Percentiles rank a stretch among this genome's conserved stretches.
Conservation (phyloP, 2,888 invertebrate species). For the Philonicus albiceps region DNA sequence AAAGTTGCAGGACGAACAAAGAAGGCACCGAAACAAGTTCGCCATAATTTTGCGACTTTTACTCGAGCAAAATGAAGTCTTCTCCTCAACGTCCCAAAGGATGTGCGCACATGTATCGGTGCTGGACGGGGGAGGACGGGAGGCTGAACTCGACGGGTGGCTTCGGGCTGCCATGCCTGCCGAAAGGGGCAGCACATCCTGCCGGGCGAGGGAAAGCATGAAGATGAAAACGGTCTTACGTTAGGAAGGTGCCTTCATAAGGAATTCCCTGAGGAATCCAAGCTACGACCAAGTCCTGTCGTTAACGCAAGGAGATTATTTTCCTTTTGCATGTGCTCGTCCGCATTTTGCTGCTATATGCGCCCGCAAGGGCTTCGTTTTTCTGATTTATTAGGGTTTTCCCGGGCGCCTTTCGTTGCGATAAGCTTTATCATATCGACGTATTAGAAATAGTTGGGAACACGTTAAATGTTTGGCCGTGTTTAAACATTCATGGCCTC, state of each 20-base stretch:
- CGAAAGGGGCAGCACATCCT: neutral
- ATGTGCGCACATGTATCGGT: neutral
- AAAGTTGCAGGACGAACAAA: conserved; percentile 30
- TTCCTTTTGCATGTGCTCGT: conserved; percentile 35
- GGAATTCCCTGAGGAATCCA: conserved; percentile 48
- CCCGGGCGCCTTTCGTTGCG: neutral
- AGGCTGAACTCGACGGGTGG: neutral
- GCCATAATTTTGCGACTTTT: conserved; percentile 42
- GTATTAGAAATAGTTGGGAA: conserved; percentile 27
- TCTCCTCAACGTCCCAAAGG: neutral
- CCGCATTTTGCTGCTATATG: conserved; percentile 20
- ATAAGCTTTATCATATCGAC: conserved; percentile 40
- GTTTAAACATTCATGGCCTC: conserved; percentile 7
- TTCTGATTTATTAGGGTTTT: conserved; percentile 47
- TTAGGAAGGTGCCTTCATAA: conserved; percentile 43
- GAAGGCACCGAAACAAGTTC: conserved; percentile 39
- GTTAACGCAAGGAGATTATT: conserved; percentile 46
- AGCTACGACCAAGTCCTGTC: conserved; percentile 48
- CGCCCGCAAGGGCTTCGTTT: conserved; percentile 44
- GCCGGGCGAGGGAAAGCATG: conserved; percentile 4
- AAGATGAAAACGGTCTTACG: conserved; percentile 47
- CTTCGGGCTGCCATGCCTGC: neutral
- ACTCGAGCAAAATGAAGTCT: conserved; percentile 16
- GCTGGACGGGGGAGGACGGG: neutral
- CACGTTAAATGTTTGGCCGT: neutral